Evolutionary conservation across 1,140 invertebrate genomes (phyloP), one percentile per base, ranked within the genome.

Genomic region (Microplitis mediator): DNA sequence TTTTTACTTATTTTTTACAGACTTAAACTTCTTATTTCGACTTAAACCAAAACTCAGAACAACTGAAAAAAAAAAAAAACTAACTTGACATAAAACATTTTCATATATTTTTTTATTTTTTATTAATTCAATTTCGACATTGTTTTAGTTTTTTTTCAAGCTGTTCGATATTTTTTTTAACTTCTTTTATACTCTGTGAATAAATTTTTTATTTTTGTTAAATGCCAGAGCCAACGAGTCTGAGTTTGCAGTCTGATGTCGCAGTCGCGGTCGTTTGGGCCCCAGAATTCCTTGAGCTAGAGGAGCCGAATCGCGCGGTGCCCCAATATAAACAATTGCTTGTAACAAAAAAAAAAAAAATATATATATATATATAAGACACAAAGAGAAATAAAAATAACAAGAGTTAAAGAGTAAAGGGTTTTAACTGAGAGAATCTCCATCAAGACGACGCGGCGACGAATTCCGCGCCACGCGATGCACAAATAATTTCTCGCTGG

Each of bases 401-500:
- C 39, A 45, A 45, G 39, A 45, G 39, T 45, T 45, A 45, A 11
- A 45, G 39, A 45, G 39, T 45, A 45, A 45, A 45, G 5, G 39
- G 39, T 6, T 45, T 45, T 45, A 45, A 62, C 31, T 62, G 34
- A 35, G 34, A 35, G 60, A 62, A 62, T 62, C 35, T 62, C 13
- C 35, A 62, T 62, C 60, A 36, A 62, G 60, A 62, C 60, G 60
- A 62, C 34, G 60, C 60, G 34, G 13, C 31, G 60, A 62, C 60
- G 60, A 62, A 62, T 62, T 62, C 60, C 35, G 11, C 13, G 60
- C 52, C n/a, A 36, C 60, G 32, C 60, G 60, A 62, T 14, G 31
- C 60, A 36, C 35, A 62, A 62, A 62, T 62, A 62, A 62, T 62
- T 62, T 62, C 60, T 35, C 60, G 13, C 60, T 62, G 32, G 39